Base-by-base conservation (phyloP, 2,888 invertebrate species). In the Patella pellucida region DNA sequence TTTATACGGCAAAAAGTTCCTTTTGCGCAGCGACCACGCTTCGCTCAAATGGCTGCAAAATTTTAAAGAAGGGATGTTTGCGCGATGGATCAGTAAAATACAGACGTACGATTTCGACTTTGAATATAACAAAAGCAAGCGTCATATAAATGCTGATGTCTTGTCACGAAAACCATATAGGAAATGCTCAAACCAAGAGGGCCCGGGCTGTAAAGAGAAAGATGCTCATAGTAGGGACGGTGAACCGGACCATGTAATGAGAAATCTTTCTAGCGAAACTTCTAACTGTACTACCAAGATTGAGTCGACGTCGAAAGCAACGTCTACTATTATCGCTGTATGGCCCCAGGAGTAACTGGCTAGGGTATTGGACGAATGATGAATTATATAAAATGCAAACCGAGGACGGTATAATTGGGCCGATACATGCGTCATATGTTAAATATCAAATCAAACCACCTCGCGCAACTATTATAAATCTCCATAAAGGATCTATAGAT, bases 401-500 rank as follows among this genome's bases (percentile, higher is more conserved):
- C 9, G 14, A 62, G 9, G 62, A 62, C 14, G 23, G n/a, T n/a
- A 23, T 11, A n/a, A 62, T 62, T 9, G 62, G 62, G 1, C 62
- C 62, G 23, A 62, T 62, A 19, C 23, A 62, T 62, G 12, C n/a
- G 23, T 11, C 9, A 19, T 3, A 19, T 7, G 9, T n/a, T n/a
- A 11, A 62, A 62, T 62, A n/a, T 3, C n/a, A 23, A 19, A 62
- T 19, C 2, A n/a, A 9, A 52, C 72, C 72, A 51, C 19, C 51
- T 1, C 12, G 16, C 14, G 19, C 14, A 52, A 56, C 71, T 41
- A 23, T 81, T 1, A 72, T 68, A 50, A n/a, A 71, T 50, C 68
- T 54, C 3, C 56, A 52, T 54, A 54, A 50, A 12, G 72, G 72
- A 19, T 68, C 72, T 11, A 71, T 67, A 23, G 75, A 23, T 15